Base-by-base conservation (phyloP, 2,113 vertebrate species). In the Notothenia rossii region DNA sequence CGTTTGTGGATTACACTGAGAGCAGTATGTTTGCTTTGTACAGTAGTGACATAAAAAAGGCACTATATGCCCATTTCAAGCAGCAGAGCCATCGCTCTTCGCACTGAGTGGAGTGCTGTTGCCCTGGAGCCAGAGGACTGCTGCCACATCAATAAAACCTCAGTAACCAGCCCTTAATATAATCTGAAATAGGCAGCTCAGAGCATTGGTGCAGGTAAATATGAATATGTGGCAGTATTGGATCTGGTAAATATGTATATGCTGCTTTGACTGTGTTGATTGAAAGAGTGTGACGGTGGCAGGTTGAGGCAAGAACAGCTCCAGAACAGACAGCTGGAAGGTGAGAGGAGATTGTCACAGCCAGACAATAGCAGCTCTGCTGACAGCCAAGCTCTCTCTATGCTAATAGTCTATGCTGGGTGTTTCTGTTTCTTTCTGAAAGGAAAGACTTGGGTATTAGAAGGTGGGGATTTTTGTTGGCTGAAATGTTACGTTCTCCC, bases 141-240 rank as follows among this genome's bases (percentile, higher is more conserved):
- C 90, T 86, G 77, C 79, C 75, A 73, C 84, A 92, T 90, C 86
- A 85, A 87, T 85, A 88, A 85, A 76, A 60, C 79, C 80, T 87
- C 85, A 81, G 78, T 86, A 89, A 86, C 62, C 73, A 50, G 15
- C 75, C 62, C 75, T 64, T 86, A 81, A 88, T 86, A 80, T 56
- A 77, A 79, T 64, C 77, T 79, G 78, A 80, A 86, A 84, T 55
- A 62, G 78, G 72, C 50, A 56, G 74, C 70, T 79, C 29, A 14
- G 50, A 72, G 82, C 75, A 68, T 76, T 64, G 63, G 1, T 25
- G 25, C 70, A 46, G 79, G 58, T 76, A 74, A 81, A 89, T 75
- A 72, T 83, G 71, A 84, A 81, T 64, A 71, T 72, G 79, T 71
- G 72, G 50, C 9, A 86, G 75, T 65, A 81, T 77, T 10, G 13